These are phyloP conservation scores for Actenoides hombroni DNA, from an alignment of 2,113 vertebrate species.

Conservation along the genomic window DNA sequence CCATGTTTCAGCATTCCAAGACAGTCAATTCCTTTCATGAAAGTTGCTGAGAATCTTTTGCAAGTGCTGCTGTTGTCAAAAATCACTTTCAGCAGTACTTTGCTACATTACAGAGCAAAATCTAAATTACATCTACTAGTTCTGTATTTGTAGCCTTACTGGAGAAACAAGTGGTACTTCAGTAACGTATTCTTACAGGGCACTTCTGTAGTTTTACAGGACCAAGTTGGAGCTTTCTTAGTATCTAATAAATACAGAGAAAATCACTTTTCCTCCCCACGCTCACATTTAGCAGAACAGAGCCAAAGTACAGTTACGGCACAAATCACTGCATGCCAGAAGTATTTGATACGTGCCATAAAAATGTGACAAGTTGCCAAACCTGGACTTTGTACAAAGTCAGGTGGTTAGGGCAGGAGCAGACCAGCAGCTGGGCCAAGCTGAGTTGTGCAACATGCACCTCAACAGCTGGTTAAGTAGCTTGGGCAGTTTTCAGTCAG, in stretches of 20 bases:
- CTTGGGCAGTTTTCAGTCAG: not conserved
- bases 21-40: not conserved
- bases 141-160: not conserved
- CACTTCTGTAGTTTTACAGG: not conserved
- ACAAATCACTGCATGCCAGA: not conserved
- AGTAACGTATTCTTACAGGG: not conserved
- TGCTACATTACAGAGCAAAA: not conserved
- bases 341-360: accelerated
- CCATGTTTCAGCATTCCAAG: not conserved
- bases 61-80: not conserved
- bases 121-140: not conserved
- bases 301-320: not conserved
- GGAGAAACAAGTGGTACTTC: not conserved
- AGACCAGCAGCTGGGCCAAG: not conserved
- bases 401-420: not conserved
- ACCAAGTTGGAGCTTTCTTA: not conserved
- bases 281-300: not conserved
- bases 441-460: accelerated
- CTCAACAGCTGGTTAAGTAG: too few species aligned
- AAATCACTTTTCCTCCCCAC: not conserved
- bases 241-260: not conserved
- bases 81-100: not conserved
- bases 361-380: not conserved
- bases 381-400: not conserved
- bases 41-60: not conserved